Conservation (phyloP, 2,888 invertebrate genomes). For the Aquatica leii region DNA sequence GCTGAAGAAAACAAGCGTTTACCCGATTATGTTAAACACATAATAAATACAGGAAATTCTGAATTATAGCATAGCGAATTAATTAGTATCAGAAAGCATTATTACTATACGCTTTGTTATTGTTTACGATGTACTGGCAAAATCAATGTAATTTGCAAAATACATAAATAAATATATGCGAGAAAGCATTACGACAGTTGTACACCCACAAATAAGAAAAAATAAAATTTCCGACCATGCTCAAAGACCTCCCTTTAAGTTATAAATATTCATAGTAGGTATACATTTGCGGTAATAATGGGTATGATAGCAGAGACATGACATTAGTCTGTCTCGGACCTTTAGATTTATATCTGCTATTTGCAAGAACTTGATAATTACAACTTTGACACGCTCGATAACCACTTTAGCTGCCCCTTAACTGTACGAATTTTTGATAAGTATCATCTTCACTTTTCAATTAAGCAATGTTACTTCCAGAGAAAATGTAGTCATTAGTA, state of each 20-base stretch:
- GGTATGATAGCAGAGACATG: slow-evolving; percentile 38
- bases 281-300: slow-evolving; percentile 36
- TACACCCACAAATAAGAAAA: slow-evolving; percentile 29
- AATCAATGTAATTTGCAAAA: too few relatives aligned
- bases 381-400: slow-evolving; percentile 27
- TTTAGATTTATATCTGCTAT: slow-evolving; percentile 33
- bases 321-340: slow-evolving; percentile 35
- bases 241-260: slow-evolving; percentile 38
- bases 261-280: slow-evolving; percentile 42
- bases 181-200: slow-evolving; percentile 15
- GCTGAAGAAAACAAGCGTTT: background rate
- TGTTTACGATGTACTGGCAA: too few relatives aligned
- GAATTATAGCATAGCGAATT: too few relatives aligned
- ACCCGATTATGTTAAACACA: background rate
- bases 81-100: too few relatives aligned
- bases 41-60: too few relatives aligned
- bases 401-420: slow-evolving; percentile 27
- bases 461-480: background rate
- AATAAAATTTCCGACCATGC: slow-evolving; percentile 16
- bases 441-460: slow-evolving; percentile 6
- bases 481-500: too few relatives aligned
- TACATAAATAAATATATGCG: too few relatives aligned
- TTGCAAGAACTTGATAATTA: slow-evolving; percentile 32
- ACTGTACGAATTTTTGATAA: slow-evolving; percentile 16
- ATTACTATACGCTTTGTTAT: too few relatives aligned